These are phyloP conservation scores for Pseudoips prasinana DNA, from an alignment of 2,888 invertebrate genomes.

Conservation along the genomic window DNA sequence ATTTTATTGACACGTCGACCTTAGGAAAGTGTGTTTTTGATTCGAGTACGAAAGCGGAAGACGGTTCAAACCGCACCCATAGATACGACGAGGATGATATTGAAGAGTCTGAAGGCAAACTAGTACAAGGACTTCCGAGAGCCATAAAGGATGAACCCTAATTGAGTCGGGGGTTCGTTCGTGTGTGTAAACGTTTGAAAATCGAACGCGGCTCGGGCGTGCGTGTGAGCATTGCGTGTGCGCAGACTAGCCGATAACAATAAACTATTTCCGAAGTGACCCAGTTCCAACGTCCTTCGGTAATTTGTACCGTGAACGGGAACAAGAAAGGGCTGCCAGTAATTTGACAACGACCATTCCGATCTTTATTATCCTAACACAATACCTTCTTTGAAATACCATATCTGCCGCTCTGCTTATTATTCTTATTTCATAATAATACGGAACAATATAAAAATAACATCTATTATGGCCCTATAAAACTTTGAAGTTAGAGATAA, in stretches of 20 bases:
- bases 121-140: slow-evolving; percentile 57
- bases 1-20: slow-evolving; percentile 72
- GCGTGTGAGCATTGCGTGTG: slow-evolving; percentile 71
- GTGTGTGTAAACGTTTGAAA: slow-evolving; percentile 72
- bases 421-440: slow-evolving; percentile 31
- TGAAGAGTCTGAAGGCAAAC: slow-evolving; percentile 64
- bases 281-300: slow-evolving; percentile 80
- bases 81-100: slow-evolving; percentile 38
- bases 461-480: slow-evolving; percentile 48
- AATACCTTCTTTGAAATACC: slow-evolving; percentile 49
- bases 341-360: slow-evolving; percentile 60
- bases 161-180: slow-evolving; percentile 50
- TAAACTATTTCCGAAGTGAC: slow-evolving; percentile 83
- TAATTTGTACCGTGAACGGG: slow-evolving; percentile 78
- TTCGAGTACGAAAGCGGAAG: slow-evolving; percentile 70
- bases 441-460: slow-evolving; percentile 37
- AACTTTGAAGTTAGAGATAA: slow-evolving; percentile 35
- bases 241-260: slow-evolving; percentile 80
- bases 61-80: slow-evolving; percentile 49
- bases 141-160: slow-evolving; percentile 70
- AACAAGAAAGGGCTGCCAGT: slow-evolving; percentile 78
- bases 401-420: slow-evolving; percentile 49
- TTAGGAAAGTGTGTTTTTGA: slow-evolving; percentile 62
- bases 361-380: slow-evolving; percentile 57
- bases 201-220: slow-evolving; percentile 52